A percentile compares a stretch with the other conserved stretches of the same genome.
These are phyloP conservation scores for Sesia apiformis DNA, from an alignment of 2,888 invertebrate species.

Conservation along the genomic window DNA sequence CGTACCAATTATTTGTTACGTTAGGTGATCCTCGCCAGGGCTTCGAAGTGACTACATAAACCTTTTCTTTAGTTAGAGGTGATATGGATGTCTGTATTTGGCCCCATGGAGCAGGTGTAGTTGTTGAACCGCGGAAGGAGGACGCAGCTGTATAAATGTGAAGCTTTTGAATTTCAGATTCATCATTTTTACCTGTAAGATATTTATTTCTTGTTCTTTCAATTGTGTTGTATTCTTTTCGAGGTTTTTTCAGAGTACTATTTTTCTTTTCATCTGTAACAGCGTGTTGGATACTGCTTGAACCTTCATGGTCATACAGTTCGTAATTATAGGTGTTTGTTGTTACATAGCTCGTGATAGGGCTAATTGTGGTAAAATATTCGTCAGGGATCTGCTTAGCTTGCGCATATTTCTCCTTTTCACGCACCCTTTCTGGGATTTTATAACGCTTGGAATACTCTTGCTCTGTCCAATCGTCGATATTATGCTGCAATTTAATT, in stretches of 20 bases:
- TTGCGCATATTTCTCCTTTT: constrained; percentile 76
- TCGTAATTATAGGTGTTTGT: constrained; percentile 47
- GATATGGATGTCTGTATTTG: constrained; percentile 81
- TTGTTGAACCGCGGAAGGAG: constrained; percentile 48
- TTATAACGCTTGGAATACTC: constrained; percentile 76
- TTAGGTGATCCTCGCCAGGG: constrained; percentile 59
- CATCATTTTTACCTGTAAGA: constrained; percentile 33
- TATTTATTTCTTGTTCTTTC: constrained; percentile 39
- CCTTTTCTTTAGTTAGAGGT: constrained; percentile 84
- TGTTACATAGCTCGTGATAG: constrained; percentile 41
- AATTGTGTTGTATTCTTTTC: constrained; percentile 49
- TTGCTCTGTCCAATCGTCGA: constrained; percentile 89
- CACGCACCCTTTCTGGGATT: constrained; percentile 63
- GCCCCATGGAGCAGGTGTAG: constrained; percentile 76
- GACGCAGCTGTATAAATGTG: constrained; percentile 60
- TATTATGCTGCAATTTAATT: constrained; percentile 84
- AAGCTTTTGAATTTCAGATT: constrained; percentile 38
- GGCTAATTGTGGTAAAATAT: constrained; percentile 79
- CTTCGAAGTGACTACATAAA: constrained; percentile 88
- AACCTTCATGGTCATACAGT: constrained; percentile 62
- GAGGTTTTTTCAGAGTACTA: constrained; percentile 21
- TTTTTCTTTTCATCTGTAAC: constrained; percentile 41
- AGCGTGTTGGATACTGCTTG: constrained; percentile 58
- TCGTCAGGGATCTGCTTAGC: constrained; percentile 86
- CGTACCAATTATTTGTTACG: constrained; percentile 39